Percentiles rank a stretch among this genome's conserved stretches.
Evolutionary conservation across 2,888 invertebrate species (phyloP).

Genomic region (Chymomyza fuscimana): DNA sequence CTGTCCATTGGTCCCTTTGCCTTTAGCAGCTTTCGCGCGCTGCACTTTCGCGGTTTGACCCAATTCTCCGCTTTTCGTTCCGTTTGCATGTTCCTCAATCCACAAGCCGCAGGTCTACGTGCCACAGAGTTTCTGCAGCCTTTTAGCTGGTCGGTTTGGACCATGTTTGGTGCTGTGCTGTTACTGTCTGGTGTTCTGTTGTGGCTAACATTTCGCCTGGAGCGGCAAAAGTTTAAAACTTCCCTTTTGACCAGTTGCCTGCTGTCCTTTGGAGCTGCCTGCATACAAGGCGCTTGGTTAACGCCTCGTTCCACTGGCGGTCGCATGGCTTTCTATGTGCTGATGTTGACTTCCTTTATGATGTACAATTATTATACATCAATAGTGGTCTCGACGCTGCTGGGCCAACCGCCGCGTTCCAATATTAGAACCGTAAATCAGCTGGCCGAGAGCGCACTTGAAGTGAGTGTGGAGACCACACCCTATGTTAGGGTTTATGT

Average conservation of each 20-base stretch:
- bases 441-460: conserved; percentile 81
- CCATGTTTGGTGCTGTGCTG: conserved; percentile 78
- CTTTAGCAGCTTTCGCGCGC: conserved; percentile 42
- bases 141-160: conserved; percentile 82
- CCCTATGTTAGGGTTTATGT: conserved; percentile 72
- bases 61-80: conserved; percentile 70
- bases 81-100: conserved; percentile 82
- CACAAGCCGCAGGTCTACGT: conserved; percentile 81
- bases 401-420: conserved; percentile 81
- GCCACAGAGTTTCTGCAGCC: conserved; percentile 82
- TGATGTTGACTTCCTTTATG: conserved; percentile 78
- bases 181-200: conserved; percentile 74
- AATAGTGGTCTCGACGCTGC: conserved; percentile 83
- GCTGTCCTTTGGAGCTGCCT: conserved; percentile 80
- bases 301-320: conserved; percentile 80
- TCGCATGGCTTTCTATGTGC: conserved; percentile 70
- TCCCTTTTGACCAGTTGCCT: conserved; percentile 75
- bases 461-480: conserved; percentile 80
- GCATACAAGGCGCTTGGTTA: conserved; percentile 80
- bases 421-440: conserved; percentile 81
- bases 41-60: conserved; percentile 45
- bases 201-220: conserved; percentile 75
- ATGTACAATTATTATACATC: conserved; percentile 84
- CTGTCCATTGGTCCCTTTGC: conserved; percentile 51
- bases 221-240: conserved; percentile 55